phyloP scores from a whole-genome alignment of 2,797 vertebrate genomes.

The Sebastes oblongus region DNA sequence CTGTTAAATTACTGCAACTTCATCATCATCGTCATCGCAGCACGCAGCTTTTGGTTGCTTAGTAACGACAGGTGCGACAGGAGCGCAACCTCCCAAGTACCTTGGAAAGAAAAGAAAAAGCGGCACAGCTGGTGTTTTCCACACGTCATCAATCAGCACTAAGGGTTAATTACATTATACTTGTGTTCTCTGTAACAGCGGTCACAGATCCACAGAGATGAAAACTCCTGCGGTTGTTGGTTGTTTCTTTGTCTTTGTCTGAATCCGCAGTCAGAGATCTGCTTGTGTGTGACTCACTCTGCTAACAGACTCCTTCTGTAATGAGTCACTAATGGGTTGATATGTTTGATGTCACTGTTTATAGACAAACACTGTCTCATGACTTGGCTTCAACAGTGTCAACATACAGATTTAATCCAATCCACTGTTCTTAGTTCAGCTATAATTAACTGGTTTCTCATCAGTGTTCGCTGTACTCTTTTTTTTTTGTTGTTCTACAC shows the following conservation, averaged over 20 bases:
- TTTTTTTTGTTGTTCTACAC: no score
- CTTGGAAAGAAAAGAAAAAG: no score
- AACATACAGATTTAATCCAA: neutral
- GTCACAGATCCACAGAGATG: neutral
- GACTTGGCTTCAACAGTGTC: neutral
- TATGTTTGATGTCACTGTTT: neutral
- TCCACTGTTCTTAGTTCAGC: neutral
- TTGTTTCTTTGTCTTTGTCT: neutral
- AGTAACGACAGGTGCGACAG: no score
- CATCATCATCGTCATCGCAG: no score
- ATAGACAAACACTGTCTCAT: neutral
- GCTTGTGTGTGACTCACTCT: neutral
- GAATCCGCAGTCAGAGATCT: neutral
- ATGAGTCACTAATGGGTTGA: neutral
- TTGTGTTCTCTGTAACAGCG: neutral
- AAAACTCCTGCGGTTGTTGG: neutral
- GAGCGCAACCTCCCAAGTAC: no score
- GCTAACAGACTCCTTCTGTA: neutral
- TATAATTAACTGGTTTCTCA: neutral
- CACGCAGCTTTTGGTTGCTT: no score
- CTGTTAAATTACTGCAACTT: no score
- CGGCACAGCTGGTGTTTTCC: no score
- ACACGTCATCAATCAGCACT: no score
- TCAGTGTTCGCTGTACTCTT: no score
- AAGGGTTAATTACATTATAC: no score